These are phyloP conservation scores for Coenobita brevimanus DNA, from an alignment of 1,140 invertebrate genomes.

Conservation along the genomic window DNA sequence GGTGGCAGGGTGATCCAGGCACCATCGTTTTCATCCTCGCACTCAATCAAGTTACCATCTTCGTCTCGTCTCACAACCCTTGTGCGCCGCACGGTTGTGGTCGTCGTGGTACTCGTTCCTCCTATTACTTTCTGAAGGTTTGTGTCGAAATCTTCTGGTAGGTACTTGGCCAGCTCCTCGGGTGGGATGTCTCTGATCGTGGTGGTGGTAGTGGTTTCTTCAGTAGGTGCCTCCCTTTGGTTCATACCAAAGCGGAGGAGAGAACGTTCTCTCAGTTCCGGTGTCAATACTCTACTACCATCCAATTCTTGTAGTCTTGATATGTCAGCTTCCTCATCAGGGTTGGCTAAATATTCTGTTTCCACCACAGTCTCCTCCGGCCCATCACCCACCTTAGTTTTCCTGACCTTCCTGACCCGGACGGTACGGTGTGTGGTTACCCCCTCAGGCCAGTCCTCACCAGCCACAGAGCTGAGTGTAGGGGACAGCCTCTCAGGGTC, in stretches of 20 bases:
- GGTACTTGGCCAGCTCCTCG: constrained; percentile 21
- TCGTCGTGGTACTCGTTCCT: constrained; percentile 42
- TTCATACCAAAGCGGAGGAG: constrained; percentile 57
- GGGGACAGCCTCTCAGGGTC: neutral
- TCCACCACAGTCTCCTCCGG: constrained; percentile 51
- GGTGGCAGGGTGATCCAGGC: neutral
- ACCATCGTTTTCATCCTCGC: constrained; percentile 28
- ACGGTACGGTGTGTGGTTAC: constrained; percentile 45
- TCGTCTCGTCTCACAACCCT: constrained; percentile 46
- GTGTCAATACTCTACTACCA: constrained; percentile 19
- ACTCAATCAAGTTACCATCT: constrained; percentile 50
- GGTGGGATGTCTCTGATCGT: constrained; percentile 29
- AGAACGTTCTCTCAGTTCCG: constrained; percentile 42
- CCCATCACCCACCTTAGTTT: constrained; percentile 54
- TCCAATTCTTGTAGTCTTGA: constrained; percentile 26
- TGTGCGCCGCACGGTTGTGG: constrained; percentile 40
- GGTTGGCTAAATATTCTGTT: constrained; percentile 32
- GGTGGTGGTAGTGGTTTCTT: constrained; percentile 38
- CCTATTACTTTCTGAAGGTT: constrained; percentile 47
- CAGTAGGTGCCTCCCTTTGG: constrained; percentile 57
- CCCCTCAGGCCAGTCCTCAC: constrained; percentile 23
- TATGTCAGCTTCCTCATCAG: constrained; percentile 20
- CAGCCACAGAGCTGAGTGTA: neutral
- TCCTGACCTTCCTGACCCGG: constrained; percentile 47
- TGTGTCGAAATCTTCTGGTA: constrained; percentile 48